Evolutionary conservation across 2,113 vertebrate genomes (phyloP).

Genomic region (Herpetotheres cachinnans): DNA sequence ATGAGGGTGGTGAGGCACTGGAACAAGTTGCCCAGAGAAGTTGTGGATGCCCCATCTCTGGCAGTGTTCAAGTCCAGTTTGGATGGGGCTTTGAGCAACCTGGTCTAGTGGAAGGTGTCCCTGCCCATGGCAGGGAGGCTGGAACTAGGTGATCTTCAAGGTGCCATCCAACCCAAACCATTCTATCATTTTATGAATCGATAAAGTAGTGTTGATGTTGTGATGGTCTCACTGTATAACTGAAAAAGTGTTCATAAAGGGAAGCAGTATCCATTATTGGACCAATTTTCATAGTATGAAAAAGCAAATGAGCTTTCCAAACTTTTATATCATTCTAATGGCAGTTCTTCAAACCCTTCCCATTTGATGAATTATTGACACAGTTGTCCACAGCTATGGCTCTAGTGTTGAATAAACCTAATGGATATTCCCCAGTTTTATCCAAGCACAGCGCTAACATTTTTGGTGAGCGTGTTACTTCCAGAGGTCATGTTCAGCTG

Average conservation of each 20-base stretch:
- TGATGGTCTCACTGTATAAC: neutral
- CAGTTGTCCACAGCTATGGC: neutral
- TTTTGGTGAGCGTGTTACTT: neutral
- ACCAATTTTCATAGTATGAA: neutral
- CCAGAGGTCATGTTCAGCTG: neutral
- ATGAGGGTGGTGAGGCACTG: no score
- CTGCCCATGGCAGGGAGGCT: no score
- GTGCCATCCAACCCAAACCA: no score
- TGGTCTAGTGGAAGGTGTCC: no score
- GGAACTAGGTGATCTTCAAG: no score
- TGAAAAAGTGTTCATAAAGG: neutral
- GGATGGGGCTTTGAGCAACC: no score
- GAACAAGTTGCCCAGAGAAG: no score
- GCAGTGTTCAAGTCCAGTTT: no score
- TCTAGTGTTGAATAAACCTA: neutral
- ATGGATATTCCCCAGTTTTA: neutral
- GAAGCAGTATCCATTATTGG: neutral
- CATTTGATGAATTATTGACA: neutral
- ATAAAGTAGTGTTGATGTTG: neutral
- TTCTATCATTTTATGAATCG: neutral
- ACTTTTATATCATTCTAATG: neutral
- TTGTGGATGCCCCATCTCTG: no score
- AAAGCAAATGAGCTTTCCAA: neutral
- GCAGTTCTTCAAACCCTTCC: neutral
- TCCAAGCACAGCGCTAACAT: neutral